Percentiles rank a stretch among this genome's conserved stretches.
Evolutionary conservation across 2,888 invertebrate species (phyloP).

Genomic region (Ganaspis brasiliensis): DNA sequence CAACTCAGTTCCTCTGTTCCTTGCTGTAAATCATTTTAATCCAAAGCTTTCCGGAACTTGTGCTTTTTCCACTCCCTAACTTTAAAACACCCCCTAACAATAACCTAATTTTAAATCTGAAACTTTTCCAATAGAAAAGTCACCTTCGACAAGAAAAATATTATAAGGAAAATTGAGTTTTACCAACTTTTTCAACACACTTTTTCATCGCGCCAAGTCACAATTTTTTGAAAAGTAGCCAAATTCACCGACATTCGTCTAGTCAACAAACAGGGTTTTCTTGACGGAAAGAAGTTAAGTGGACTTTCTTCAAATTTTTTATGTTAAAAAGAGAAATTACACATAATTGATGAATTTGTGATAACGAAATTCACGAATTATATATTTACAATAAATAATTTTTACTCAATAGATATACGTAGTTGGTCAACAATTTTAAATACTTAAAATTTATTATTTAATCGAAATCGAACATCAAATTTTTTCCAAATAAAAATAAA

Average conservation of each 20-base stretch:
- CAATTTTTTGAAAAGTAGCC: constrained; percentile 12
- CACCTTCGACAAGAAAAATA: constrained; percentile 16
- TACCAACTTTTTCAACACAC: not conserved
- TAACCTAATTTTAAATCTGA: constrained; percentile 3
- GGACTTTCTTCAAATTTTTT: not conserved
- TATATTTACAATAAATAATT: no score
- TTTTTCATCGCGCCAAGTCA: not conserved
- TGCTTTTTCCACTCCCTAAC: not conserved
- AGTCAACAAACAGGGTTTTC: not conserved
- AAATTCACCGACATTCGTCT: not conserved
- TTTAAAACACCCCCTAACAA: not conserved
- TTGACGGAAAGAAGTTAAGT: not conserved
- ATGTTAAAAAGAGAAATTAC: not conserved
- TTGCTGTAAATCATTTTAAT: constrained; percentile 12
- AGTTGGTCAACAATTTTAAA: no score
- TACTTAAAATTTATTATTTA: no score
- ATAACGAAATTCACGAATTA: no score
- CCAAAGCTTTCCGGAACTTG: not conserved
- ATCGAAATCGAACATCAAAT: no score
- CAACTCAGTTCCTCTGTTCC: constrained; percentile 3
- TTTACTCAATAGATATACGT: no score
- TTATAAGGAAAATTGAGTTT: constrained; percentile 7
- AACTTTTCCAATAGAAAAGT: not conserved
- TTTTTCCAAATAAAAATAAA: no score
- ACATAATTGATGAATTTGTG: no score